A percentile compares a stretch with the other conserved stretches of the same genome.
Conservation (phyloP, 2,888 invertebrate genomes). For the Octodonta nipae region DNA sequence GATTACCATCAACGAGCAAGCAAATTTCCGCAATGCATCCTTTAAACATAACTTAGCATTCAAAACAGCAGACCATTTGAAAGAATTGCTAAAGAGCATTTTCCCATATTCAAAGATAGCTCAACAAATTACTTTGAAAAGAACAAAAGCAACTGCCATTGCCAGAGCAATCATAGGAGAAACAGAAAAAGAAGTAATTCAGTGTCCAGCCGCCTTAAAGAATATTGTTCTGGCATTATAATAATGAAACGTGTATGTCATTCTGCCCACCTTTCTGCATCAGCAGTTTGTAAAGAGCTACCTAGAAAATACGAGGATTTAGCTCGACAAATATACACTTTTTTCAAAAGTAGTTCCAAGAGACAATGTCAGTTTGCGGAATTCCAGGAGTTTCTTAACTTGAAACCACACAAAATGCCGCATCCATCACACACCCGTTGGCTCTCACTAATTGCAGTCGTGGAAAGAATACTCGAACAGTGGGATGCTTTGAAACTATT, state of each 20-base stretch:
- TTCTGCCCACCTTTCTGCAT: constrained; percentile 24
- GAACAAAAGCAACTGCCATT: no score
- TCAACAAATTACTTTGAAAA: no score
- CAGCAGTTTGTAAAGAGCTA: constrained; percentile 23
- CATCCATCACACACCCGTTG: constrained; percentile 13
- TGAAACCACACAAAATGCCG: constrained; percentile 11
- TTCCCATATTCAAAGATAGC: no score
- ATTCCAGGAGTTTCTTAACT: constrained; percentile 13
- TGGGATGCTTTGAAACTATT: no score
- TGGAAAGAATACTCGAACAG: not conserved
- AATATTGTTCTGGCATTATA: constrained; percentile 20
- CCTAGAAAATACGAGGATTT: constrained; percentile 24
- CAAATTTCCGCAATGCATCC: no score
- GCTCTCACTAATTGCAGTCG: constrained; percentile 15
- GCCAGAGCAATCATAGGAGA: no score
- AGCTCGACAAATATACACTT: constrained; percentile 20
- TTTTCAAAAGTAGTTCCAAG: constrained; percentile 17
- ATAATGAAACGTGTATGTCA: constrained; percentile 27
- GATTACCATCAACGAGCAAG: no score
- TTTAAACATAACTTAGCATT: no score
- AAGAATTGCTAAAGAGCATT: no score
- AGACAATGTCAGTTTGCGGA: constrained; percentile 10
- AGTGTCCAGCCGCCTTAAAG: constrained; percentile 21
- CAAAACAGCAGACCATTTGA: no score
- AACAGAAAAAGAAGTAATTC: no score